These are phyloP conservation scores for Halcyon smyrnensis DNA, from an alignment of 2,797 vertebrate species.

Conservation along the genomic window DNA sequence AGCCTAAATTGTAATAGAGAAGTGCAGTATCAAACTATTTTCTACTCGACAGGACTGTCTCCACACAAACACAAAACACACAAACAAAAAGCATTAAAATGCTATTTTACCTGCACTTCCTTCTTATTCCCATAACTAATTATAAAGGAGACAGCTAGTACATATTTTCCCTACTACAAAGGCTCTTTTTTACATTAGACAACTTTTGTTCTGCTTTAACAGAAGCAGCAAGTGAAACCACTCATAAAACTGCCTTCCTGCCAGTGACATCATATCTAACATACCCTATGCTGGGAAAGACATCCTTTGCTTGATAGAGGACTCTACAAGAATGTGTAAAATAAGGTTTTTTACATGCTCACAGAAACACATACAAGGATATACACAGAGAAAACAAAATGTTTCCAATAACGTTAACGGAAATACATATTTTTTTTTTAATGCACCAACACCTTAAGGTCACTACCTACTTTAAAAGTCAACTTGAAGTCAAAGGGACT, in stretches of 20 bases:
- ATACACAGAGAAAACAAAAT: background rate
- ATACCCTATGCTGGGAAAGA: conserved; percentile 12
- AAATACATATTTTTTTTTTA: background rate
- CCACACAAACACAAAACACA: background rate
- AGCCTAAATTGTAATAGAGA: background rate
- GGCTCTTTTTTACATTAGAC: conserved; percentile 32
- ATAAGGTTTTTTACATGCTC: background rate
- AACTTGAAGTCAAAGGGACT: background rate
- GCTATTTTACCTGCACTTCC: background rate
- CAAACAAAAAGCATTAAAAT: background rate
- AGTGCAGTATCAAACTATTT: background rate
- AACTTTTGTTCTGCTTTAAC: conserved; percentile 43
- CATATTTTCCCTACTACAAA: conserved; percentile 43
- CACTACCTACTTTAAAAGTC: background rate
- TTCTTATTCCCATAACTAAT: background rate
- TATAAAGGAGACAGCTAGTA: background rate
- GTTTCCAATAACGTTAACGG: background rate
- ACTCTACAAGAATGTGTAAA: background rate
- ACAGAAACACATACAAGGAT: background rate
- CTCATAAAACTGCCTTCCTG: conserved; percentile 69
- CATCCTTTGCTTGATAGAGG: conserved; percentile 40
- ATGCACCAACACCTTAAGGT: background rate
- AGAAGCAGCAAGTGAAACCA: conserved; percentile 68
- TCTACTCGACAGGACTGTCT: background rate
- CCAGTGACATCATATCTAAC: conserved; percentile 46